Base-by-base conservation (phyloP, 2,113 vertebrate species). In the Salminus brasiliensis region DNA sequence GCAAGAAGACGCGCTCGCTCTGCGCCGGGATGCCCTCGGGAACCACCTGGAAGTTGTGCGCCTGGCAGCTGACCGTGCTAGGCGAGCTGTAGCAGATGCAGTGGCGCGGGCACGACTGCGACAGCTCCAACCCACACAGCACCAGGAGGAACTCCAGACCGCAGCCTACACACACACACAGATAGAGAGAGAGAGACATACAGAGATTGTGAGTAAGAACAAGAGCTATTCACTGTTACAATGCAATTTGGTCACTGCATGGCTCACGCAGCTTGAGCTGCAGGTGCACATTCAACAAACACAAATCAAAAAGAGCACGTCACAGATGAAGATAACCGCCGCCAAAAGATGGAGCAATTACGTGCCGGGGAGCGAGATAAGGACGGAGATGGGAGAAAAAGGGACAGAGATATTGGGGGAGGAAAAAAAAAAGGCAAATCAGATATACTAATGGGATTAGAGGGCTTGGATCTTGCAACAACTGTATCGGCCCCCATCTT, bases 41-140 rank as follows among this genome's bases (percentile, higher is more conserved):
- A 88, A 99, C 95, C 81, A 92, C 89, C 4, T 92, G 93, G 39
- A 99, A 96, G 89, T 98, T 96, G 92, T 98, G 97, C 0, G 96
- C 96, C 93, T 99, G 97, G 91, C 97, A 99, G 92, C 96, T 99
- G 86, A 98, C 97, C 0, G 97, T 99, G 95, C 97, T 98, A 3
- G 97, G 97, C 0, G 95, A 92, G 0, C 95, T 95, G 92, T 99
- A 99, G 93, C 97, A 99, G 87, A 98, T 95, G 43, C 97, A 99
- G 91, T 97, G 93, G 30, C 87, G 92, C 18, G 97, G 97, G 89
- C 97, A 99, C 76, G 94, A 81, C 60, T 89, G 85, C 15, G 93
- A 89, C 47, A 93, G 53, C 60, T 94, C 95, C 87, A 97, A 88
- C 88, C 94, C 94, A 83, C 97, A 94, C 88, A 99, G 91, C 84